Base-by-base conservation (phyloP, 1,140 invertebrate species). In the Drosophila azteca region DNA sequence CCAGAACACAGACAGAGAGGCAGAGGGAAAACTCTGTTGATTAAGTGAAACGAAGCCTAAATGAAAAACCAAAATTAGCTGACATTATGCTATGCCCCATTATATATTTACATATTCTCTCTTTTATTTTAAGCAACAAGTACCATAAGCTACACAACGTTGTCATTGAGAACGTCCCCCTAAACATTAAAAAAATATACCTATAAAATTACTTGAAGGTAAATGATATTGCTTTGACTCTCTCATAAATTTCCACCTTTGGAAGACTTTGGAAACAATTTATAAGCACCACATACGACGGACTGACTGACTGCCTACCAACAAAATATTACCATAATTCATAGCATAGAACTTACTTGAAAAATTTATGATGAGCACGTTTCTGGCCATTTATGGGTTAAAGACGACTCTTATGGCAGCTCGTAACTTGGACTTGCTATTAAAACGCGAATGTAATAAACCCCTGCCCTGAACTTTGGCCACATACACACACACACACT, bases 361-460 rank as follows among this genome's bases (percentile, higher is more conserved):
- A 69, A 69, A 59, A 48, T 31, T 64, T 71, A 70, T 71, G 66
- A 66, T 52, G 57, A 26, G 68, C 73, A 76, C 69, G 73, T 76
- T 76, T 60, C 51, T n/a, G 43, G 46, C 61, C 55, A 51, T 72
- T 72, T 76, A 76, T 72, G 72, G 61, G 22, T 46, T 76, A 71
- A 76, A 61, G 51, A 60, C 69, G 51, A 60, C 69, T 55, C 13
- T 55, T 67, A 61, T 54, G 68, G 61, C 62, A 57, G n/a, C 52
- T 57, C 22, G 9, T 46, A 39, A 44, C 46, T 63, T 20, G 49
- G 49, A 66, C 41, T 26, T 55, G 68, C 67, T 59, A 55, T 75
- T 60, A 60, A 71, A 55, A 55, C 48, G 39, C 61, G 58, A 67
- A 81, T 39, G 54, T 50, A 61, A 73, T 70, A 63, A 65, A 22